Evolutionary conservation across 2,888 invertebrate species (phyloP), one percentile per base, ranked within the genome.

Genomic region (Spatulosminthurus flaviceps): DNA sequence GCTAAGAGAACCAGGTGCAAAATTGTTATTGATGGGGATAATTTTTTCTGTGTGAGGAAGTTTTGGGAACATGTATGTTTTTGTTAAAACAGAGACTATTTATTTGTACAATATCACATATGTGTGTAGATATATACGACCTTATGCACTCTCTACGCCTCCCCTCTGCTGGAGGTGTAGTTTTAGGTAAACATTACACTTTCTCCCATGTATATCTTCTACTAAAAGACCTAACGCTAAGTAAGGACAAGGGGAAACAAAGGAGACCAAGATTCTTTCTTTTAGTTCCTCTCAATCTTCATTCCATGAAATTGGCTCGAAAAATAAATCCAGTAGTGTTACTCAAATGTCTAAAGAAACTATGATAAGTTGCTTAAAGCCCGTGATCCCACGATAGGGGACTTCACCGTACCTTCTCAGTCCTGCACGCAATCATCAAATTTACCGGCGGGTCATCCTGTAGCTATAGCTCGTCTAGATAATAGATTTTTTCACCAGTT

Each of bases 371-470:
- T 67, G 24, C 24, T 21, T 4, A 66, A 76, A 64, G 64, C 75
- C 7, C 0, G 64, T 75, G 64, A 75, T 75, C 75, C 66, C 24
- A 66, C 28, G 5, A 28, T 13, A 26, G 24, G 13, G 70, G n/a
- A n/a, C n/a, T n/a, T 19, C n/a, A 28, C 19, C 28, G n/a, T 70
- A 41, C 22, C 64, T 70, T 79, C 43, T 79, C 76, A 78, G 64
- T 61, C 66, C 72, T 41, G 51, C 80, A 80, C 78, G 80, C 80
- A 80, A 80, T 71, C 80, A 78, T 75, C 78, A 75, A 78, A 80
- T 80, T 80, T 80, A 80, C 64, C 70, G 61, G 70, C 72, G 41
- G 79, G 71, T 74, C 78, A 74, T 77, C 71, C 70, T 61, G 29
- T 69, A 29, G 42, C 61, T 43, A 19, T 64, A 22, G 64, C 51